A percentile compares a stretch with the other conserved stretches of the same genome.
phyloP scores from a whole-genome alignment of 1,140 invertebrate genomes.

The Leptinotarsa undecemlineata region DNA sequence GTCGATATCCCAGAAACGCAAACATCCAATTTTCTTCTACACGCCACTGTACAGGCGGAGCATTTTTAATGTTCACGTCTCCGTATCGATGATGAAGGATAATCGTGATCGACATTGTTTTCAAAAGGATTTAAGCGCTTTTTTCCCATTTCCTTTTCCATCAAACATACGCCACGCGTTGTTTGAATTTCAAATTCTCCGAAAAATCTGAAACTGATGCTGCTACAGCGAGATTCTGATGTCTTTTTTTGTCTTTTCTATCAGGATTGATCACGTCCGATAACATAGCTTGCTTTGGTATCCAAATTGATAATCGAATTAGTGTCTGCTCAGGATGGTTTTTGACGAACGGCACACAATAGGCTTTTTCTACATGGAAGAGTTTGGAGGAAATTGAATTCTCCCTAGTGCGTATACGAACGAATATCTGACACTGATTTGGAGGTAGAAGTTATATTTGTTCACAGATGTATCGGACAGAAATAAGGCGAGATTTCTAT shows the following conservation, averaged over 20 bases:
- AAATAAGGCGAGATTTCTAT: too few species aligned
- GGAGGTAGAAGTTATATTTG: too few species aligned
- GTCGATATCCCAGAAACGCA: too few species aligned
- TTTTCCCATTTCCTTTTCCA: slow-evolving; percentile 1
- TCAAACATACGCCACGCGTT: not conserved
- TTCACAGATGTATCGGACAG: too few species aligned
- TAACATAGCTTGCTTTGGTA: not conserved
- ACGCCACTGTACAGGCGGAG: not conserved
- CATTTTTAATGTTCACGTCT: slow-evolving; percentile 20
- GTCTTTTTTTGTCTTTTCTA: not conserved
- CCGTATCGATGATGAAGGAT: slow-evolving; percentile 21
- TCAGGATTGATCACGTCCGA: slow-evolving; percentile 7
- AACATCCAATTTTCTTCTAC: too few species aligned
- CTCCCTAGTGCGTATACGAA: not conserved
- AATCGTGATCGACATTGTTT: slow-evolving; percentile 20
- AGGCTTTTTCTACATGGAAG: not conserved
- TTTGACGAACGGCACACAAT: not conserved
- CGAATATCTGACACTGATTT: too few species aligned
- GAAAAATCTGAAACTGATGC: slow-evolving; percentile 10
- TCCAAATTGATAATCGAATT: slow-evolving; percentile 18
- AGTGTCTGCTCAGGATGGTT: slow-evolving; percentile 5
- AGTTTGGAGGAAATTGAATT: not conserved
- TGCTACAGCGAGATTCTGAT: not conserved
- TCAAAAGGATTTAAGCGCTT: slow-evolving; percentile 21
- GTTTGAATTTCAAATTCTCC: slow-evolving; percentile 23